Conservation (phyloP, 2,888 invertebrate species). For the Luperina testacea region DNA sequence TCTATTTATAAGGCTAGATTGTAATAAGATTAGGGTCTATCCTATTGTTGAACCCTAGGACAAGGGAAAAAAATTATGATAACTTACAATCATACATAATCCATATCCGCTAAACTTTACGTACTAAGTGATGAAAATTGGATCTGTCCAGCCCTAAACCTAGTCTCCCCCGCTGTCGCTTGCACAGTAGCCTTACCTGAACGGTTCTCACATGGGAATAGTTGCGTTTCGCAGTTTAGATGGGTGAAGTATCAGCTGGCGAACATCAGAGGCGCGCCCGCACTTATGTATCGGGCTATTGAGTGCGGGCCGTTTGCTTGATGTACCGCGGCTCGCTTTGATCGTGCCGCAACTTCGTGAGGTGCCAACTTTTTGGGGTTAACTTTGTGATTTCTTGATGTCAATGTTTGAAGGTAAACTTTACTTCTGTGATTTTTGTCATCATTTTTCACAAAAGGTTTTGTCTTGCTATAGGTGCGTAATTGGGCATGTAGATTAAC, state of each 20-base stretch:
- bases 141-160: neutral
- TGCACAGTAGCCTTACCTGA: neutral
- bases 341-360: slow-evolving; percentile 38
- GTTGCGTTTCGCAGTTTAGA: slow-evolving; percentile 69
- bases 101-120: neutral
- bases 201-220: slow-evolving; percentile 66
- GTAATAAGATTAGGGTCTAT: no score
- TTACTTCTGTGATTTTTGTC: neutral
- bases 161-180: slow-evolving; percentile 34
- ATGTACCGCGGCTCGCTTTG: slow-evolving; percentile 47
- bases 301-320: slow-evolving; percentile 49
- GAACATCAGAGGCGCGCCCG: slow-evolving; percentile 56
- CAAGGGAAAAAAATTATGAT: neutral
- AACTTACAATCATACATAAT: neutral
- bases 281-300: slow-evolving; percentile 45
- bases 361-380: slow-evolving; percentile 20
- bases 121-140: neutral
- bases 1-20: no score
- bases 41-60: no score
- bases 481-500: neutral
- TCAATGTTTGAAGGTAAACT: neutral
- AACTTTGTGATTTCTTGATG: slow-evolving; percentile 14
- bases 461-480: neutral
- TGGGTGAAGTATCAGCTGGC: slow-evolving; percentile 58
- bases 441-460: neutral